Conservation (phyloP, 1,140 invertebrate species). For the Drosophila kepulauana region DNA sequence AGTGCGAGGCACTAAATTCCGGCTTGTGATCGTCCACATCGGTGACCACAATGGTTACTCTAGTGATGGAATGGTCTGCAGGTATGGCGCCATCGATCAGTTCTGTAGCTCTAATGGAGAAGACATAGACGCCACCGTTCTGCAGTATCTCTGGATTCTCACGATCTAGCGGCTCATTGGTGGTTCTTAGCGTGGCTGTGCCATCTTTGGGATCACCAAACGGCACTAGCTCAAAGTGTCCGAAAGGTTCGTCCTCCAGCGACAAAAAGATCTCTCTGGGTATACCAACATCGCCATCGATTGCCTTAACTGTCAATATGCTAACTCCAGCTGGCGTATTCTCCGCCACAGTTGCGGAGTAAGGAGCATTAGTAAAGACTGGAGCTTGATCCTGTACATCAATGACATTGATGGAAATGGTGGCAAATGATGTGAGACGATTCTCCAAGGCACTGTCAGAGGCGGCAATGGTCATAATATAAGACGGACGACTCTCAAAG, state of each 20-base stretch:
- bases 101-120: conserved; percentile 90
- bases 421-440: conserved; percentile 88
- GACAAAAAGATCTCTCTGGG: conserved; percentile 88
- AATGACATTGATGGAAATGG: conserved; percentile 90
- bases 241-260: conserved; percentile 89
- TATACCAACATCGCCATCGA: conserved; percentile 91
- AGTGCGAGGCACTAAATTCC: conserved; percentile 89
- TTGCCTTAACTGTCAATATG: conserved; percentile 89
- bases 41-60: conserved; percentile 92
- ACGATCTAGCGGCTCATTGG: conserved; percentile 89
- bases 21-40: conserved; percentile 94
- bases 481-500: conserved; percentile 90
- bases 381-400: conserved; percentile 94
- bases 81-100: conserved; percentile 90
- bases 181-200: conserved; percentile 87
- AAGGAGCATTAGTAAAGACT: conserved; percentile 91
- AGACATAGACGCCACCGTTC: conserved; percentile 92
- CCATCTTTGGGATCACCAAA: conserved; percentile 86
- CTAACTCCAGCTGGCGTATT: conserved; percentile 88
- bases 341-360: conserved; percentile 91
- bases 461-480: conserved; percentile 88
- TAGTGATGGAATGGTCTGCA: conserved; percentile 88
- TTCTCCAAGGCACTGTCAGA: conserved; percentile 88
- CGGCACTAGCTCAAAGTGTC: conserved; percentile 89
- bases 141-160: conserved; percentile 90